Percentiles rank a stretch among this genome's conserved stretches.
Conservation (phyloP, 2,888 invertebrate genomes). For the Trachelus stipa region DNA sequence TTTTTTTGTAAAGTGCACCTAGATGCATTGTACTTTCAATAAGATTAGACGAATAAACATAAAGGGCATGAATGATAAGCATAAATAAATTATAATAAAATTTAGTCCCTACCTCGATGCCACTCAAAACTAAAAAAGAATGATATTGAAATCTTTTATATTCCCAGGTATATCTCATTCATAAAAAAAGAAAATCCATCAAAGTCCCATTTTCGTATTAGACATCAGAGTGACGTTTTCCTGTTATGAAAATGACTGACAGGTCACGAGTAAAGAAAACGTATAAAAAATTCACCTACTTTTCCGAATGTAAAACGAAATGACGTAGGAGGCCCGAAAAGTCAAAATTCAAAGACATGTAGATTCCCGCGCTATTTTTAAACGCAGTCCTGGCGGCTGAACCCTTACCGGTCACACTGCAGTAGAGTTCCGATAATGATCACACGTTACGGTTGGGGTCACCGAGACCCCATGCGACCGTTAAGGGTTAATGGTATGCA, state of each 20-base stretch:
- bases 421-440: too few species aligned
- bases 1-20: not conserved
- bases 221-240: not conserved
- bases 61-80: too few species aligned
- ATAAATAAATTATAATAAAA: too few species aligned
- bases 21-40: not conserved
- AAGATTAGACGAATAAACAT: not conserved
- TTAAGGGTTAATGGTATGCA: not conserved
- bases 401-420: too few species aligned
- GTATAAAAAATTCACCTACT: not conserved
- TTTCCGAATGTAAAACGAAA: not conserved
- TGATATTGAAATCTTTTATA: too few species aligned
- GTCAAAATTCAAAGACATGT: not conserved
- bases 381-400: not conserved
- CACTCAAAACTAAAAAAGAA: too few species aligned
- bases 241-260: not conserved
- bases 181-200: not conserved
- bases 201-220: not conserved
- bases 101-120: too few species aligned
- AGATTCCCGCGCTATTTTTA: not conserved
- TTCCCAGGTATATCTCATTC: not conserved
- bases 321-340: not conserved
- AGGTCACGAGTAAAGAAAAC: not conserved
- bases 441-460: too few species aligned
- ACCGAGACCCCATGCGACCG: too few species aligned